Evolutionary conservation across 2,888 invertebrate genomes (phyloP).

Genomic region (Acronicta psi): DNA sequence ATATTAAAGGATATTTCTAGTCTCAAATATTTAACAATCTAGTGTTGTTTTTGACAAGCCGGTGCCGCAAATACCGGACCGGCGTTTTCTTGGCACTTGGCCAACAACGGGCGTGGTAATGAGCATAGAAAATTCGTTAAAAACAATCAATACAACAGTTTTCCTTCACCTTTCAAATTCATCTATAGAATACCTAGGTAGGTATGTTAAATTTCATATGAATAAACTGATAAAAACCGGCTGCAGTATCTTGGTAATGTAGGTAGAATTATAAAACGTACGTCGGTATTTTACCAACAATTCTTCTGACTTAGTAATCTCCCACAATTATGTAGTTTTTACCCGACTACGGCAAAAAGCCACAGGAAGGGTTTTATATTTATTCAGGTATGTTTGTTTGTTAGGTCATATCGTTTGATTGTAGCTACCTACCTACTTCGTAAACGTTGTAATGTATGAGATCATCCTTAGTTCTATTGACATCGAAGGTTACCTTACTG

Average conservation of each 20-base stretch:
- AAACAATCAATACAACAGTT: constrained; percentile 59
- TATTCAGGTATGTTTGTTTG: constrained; percentile 29
- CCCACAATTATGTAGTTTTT: constrained; percentile 43
- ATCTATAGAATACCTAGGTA: constrained; percentile 7
- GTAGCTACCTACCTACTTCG: constrained; percentile 33
- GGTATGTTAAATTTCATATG: constrained; percentile 8
- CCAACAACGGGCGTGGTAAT: constrained; percentile 77
- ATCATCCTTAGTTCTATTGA: constrained; percentile 63
- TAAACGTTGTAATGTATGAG: constrained; percentile 61
- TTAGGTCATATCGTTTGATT: constrained; percentile 35
- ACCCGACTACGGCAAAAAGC: no score
- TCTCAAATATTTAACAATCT: constrained; percentile 14
- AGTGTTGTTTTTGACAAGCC: constrained; percentile 62
- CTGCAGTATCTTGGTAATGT: constrained; percentile 6
- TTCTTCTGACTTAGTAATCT: constrained; percentile 17
- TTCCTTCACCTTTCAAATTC: constrained; percentile 15
- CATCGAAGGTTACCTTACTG: constrained; percentile 56
- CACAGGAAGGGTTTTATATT: no score
- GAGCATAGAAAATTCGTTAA: constrained; percentile 60
- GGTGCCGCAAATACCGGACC: constrained; percentile 68
- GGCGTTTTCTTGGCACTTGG: constrained; percentile 77
- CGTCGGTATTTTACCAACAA: constrained; percentile 6
- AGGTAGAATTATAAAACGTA: constrained; percentile 4
- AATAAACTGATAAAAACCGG: constrained; percentile 5
- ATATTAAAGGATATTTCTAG: constrained; percentile 18